phyloP scores from a whole-genome alignment of 2,113 vertebrate species.

The Sterrhoptilus dennistouni region DNA sequence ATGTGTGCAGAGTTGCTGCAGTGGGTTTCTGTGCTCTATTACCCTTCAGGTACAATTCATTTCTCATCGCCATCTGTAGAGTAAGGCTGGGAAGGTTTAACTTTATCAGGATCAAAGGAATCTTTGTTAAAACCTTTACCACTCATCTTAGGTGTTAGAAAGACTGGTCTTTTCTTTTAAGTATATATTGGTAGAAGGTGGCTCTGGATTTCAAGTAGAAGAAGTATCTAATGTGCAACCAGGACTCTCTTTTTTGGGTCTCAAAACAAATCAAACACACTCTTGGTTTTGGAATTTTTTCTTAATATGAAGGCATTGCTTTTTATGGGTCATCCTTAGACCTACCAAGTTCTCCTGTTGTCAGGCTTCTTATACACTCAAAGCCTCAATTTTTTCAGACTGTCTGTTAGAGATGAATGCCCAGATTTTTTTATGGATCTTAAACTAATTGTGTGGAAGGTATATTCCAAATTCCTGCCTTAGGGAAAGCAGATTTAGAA shows the following conservation, averaged over 20 bases:
- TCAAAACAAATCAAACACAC: neutral
- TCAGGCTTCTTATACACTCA: neutral
- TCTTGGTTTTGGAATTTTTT: neutral
- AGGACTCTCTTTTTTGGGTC: neutral
- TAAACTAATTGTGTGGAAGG: neutral
- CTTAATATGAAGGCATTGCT: accelerated
- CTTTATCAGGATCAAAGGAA: neutral
- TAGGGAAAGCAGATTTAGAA: neutral
- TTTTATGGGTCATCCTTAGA: neutral
- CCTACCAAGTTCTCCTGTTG: neutral
- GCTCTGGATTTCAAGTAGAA: neutral
- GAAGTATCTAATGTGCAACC: neutral
- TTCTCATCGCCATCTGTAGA: neutral
- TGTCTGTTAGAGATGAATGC: neutral
- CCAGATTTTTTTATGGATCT: neutral
- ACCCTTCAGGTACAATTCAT: neutral
- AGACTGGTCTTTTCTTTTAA: neutral
- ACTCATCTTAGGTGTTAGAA: neutral
- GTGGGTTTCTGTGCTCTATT: neutral
- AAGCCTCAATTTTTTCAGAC: neutral
- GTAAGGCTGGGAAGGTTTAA: neutral
- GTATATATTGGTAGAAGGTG: neutral
- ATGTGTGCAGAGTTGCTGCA: neutral
- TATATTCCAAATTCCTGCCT: neutral
- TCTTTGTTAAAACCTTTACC: neutral